Base-by-base conservation (phyloP, 2,797 vertebrate species). In the Coranthus polyacanthus region DNA sequence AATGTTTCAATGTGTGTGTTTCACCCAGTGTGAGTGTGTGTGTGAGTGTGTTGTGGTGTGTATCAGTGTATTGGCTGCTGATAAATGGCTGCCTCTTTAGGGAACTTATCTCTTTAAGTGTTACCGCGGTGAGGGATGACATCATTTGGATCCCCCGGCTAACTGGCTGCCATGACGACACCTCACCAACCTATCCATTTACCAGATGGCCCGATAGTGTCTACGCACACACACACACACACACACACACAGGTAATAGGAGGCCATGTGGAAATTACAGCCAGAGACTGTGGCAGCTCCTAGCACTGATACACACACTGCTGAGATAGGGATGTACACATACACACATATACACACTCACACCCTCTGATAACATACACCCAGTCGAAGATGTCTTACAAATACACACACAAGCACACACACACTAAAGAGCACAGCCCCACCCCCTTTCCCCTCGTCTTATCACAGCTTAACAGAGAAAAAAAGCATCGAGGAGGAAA, bases 31-130 rank as follows among this genome's bases (percentile, higher is more conserved):
- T 74, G 36, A 53, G 41, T 54, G 41, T 51, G 41, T 45, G n/a
- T 61, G 54, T 67, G 60, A 69, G 78, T 67, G 68, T 71, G 68
- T 72, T 66, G 43, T 4, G 0, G 29, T 72, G 71, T 79, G 63
- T 85, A 71, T 81, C 78, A 78, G 73, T 82, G 88, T 88, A 87
- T 90, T 89, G 81, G 83, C 78, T 95, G 94, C 97, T 98, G 97
- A 98, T 97, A 97, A 98, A 99, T 99, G 95, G 96, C 91, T 90
- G 93, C 94, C 97, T 99, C 96, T 98, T 98, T 98, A 98, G 96
- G 95, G 97, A 96, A 97, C 97, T 98, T 99, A 99, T 99, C 97
- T 97, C 96, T 96, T 95, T 94, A 96, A 95, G 96, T 96, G 96
- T 96, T 93, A 94, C 94, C 85, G 94, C 93, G 26, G 96, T 98